Conservation (phyloP, 2,888 invertebrate genomes). For the Lycaena phlaeas region DNA sequence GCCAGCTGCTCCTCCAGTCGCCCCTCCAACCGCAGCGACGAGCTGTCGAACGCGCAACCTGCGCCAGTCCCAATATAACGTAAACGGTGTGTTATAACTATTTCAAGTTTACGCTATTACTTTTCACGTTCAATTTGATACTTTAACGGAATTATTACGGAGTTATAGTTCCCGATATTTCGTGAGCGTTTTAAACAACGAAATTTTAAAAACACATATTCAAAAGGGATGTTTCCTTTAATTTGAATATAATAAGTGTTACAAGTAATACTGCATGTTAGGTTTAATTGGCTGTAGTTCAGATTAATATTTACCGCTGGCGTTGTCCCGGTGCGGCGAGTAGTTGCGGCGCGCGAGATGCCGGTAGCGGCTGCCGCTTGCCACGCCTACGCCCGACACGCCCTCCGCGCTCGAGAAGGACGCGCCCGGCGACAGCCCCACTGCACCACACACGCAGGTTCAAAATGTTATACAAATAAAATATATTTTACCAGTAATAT, state of each 20-base stretch:
- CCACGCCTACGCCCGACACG: conserved; percentile 25
- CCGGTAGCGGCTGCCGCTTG: conserved; percentile 36
- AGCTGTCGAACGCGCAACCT: conserved; percentile 78
- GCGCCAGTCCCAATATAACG: conserved; percentile 11
- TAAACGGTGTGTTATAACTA: no score
- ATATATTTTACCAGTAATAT: not conserved
- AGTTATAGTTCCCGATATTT: no score
- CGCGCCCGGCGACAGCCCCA: conserved; percentile 63
- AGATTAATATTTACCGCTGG: conserved; percentile 43
- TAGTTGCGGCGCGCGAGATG: conserved; percentile 59
- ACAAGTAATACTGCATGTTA: not conserved
- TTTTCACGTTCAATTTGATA: no score
- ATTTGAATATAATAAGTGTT: conserved; percentile 1
- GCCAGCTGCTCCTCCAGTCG: conserved; percentile 87
- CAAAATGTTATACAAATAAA: no score
- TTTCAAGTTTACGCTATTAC: no score
- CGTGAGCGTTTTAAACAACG: no score
- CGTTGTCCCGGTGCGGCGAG: conserved; percentile 58
- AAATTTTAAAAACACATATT: no score
- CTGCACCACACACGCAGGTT: conserved; percentile 27
- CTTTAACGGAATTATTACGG: no score
- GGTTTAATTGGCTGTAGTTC: no score
- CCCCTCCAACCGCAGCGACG: conserved; percentile 83
- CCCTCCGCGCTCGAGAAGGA: conserved; percentile 65
- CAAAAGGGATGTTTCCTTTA: not conserved